These are phyloP conservation scores for Characodon lateralis DNA, from an alignment of 2,797 vertebrate species.

Conservation along the genomic window DNA sequence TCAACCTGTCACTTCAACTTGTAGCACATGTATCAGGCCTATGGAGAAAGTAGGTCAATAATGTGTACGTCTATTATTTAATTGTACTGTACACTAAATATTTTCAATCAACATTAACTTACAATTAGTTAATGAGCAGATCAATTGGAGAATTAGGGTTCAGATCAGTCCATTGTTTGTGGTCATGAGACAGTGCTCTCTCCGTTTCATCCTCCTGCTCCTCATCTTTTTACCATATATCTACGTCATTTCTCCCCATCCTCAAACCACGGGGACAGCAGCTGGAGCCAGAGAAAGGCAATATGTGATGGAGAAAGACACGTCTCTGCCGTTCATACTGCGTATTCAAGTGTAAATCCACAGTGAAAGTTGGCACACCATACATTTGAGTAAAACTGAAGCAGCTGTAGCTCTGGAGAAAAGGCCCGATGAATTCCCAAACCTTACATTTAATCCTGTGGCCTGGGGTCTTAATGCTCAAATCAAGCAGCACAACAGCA, in stretches of 20 bases:
- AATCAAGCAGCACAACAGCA: slow-evolving; percentile 62
- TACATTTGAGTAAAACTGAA: slow-evolving; percentile 28
- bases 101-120: slow-evolving; percentile 21
- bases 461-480: slow-evolving; percentile 56
- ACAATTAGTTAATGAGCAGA: slow-evolving; percentile 19
- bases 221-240: slow-evolving; percentile 59
- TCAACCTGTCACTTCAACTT: neutral
- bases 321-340: neutral
- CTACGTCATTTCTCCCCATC: slow-evolving; percentile 53
- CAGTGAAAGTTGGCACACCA: neutral
- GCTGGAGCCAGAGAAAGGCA: slow-evolving; percentile 29
- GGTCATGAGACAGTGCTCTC: slow-evolving; percentile 37
- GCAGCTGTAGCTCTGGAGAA: slow-evolving; percentile 25
- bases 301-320: slow-evolving; percentile 23
- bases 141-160: slow-evolving; percentile 17
- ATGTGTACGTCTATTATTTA: neutral
- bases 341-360: slow-evolving; percentile 29
- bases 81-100: slow-evolving; percentile 8
- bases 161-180: slow-evolving; percentile 43
- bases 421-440: slow-evolving; percentile 52
- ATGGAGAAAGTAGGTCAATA: neutral
- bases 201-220: slow-evolving; percentile 43
- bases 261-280: slow-evolving; percentile 38
- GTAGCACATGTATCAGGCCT: neutral
- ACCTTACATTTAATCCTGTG: slow-evolving; percentile 52